Percentiles rank a stretch among this genome's conserved stretches.
Conservation (phyloP, 2,797 vertebrate genomes). For the Falco rusticolus region DNA sequence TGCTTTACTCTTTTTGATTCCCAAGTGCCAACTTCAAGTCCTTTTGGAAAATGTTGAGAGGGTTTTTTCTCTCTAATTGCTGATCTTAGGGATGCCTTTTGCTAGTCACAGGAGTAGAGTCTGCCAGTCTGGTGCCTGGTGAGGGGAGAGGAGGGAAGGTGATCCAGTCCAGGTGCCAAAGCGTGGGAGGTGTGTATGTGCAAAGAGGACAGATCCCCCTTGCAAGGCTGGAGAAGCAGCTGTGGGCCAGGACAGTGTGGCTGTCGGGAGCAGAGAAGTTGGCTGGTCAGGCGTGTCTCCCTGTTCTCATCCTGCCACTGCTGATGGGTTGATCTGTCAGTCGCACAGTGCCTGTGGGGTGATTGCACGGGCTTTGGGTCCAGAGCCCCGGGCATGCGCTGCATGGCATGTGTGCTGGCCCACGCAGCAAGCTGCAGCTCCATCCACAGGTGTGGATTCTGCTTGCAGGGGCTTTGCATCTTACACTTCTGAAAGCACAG, state of each 20-base stretch:
- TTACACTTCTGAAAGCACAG: not conserved
- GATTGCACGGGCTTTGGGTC: rapidly evolving
- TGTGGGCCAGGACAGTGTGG: rapidly evolving
- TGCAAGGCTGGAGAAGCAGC: not conserved
- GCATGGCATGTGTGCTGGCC: not conserved
- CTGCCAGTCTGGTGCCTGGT: not conserved
- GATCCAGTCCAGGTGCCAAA: not conserved
- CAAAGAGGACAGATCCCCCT: not conserved
- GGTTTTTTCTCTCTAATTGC: not conserved
- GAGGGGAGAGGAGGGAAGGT: not conserved
- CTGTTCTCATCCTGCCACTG: not conserved
- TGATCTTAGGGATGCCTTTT: not conserved
- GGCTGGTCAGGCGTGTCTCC: not conserved
- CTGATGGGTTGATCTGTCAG: not conserved
- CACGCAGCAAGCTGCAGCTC: not conserved
- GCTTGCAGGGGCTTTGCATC: not conserved
- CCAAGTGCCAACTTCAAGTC: not conserved
- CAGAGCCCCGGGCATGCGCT: not conserved
- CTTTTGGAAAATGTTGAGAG: not conserved
- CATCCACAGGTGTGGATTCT: not conserved
- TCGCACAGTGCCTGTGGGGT: not conserved
- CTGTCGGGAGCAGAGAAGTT: rapidly evolving
- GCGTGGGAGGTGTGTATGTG: rapidly evolving
- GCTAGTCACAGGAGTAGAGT: not conserved
- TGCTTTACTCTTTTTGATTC: not conserved